Base-by-base conservation (phyloP, 2,888 invertebrate genomes). In the Platycheirus rosarum region DNA sequence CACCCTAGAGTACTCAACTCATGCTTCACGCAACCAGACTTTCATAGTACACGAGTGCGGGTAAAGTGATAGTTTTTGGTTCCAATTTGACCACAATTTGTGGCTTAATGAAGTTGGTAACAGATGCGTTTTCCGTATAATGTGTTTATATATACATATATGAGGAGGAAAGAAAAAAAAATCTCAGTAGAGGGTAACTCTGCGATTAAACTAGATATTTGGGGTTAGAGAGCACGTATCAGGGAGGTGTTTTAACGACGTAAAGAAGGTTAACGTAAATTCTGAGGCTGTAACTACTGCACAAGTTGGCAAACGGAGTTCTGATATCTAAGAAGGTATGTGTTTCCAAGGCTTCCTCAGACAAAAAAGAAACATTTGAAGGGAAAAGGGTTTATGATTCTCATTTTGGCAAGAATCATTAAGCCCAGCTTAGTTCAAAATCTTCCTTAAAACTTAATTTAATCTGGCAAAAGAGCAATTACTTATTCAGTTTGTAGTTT, bases 1-100 rank as follows among this genome's bases (percentile, higher is more conserved):
- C 57, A 13, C 13, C 18, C 32, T 18, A 37, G 35, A 2, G 35
- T 23, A 20, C 5, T 11, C 18, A 35, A 68, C 29, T 62, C 69
- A 63, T 29, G 76, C 70, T 35, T 62, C 37, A 63, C 37, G 70
- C 76, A 57, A 44, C 18, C 44, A 55, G 55, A 55, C 70, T 60
- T 60, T 44, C 18, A 23, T 46, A 46, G 13, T 40, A 40, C 57
- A 57, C 40, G 23, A 55, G 42, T 70, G 40, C 23, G 62, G 70
- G 32, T 63, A 57, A 65, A 77, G 51, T 51, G 77, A 78, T 71
- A 78, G 71, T 66, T 71, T 60, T 71, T 35, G 71, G 71, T 66
- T 66, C 65, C 77, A 66, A 71, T 66, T 78, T 60, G 42, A 78
- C 77, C 77, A 53, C 77, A 71, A 71, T 14, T 71, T 77, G 77